Conservation (phyloP, 2,113 vertebrate genomes). For the Mola mola region DNA sequence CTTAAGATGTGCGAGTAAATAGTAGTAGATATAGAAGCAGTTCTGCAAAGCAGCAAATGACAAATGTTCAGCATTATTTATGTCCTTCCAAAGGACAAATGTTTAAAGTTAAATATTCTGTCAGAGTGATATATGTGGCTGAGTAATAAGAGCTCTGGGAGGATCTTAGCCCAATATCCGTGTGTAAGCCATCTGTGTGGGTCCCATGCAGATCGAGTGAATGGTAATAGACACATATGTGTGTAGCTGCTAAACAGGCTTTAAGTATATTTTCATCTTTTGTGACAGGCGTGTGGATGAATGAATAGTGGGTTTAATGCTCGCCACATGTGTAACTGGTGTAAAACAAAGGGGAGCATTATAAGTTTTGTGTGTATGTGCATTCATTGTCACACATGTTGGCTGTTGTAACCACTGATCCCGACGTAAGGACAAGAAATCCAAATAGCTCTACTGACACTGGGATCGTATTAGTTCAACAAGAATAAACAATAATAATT, state of each 20-base stretch:
- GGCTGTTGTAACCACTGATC: neutral
- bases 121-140: slow-evolving; percentile 59
- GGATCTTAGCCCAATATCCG: slow-evolving; percentile 44
- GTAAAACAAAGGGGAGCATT: slow-evolving; percentile 46
- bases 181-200: slow-evolving; percentile 42
- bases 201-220: slow-evolving; percentile 35
- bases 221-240: slow-evolving; percentile 45
- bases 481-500: neutral
- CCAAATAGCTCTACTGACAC: neutral
- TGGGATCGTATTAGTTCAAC: neutral
- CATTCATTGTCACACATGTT: slow-evolving; percentile 26
- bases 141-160: slow-evolving; percentile 59
- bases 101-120: slow-evolving; percentile 56
- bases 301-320: slow-evolving; percentile 36
- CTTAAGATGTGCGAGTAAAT: slow-evolving; percentile 12
- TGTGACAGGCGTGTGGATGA: slow-evolving; percentile 44
- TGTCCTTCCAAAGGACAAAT: slow-evolving; percentile 45
- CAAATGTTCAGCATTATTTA: slow-evolving; percentile 39
- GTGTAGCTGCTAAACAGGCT: slow-evolving; percentile 45
- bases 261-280: slow-evolving; percentile 48
- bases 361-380: slow-evolving; percentile 15
- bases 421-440: neutral
- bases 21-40: neutral
- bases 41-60: slow-evolving; percentile 40
- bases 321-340: slow-evolving; percentile 42